These are phyloP conservation scores for Tragelaphus scriptus DNA, from an alignment of 2,113 vertebrate genomes.

Conservation along the genomic window DNA sequence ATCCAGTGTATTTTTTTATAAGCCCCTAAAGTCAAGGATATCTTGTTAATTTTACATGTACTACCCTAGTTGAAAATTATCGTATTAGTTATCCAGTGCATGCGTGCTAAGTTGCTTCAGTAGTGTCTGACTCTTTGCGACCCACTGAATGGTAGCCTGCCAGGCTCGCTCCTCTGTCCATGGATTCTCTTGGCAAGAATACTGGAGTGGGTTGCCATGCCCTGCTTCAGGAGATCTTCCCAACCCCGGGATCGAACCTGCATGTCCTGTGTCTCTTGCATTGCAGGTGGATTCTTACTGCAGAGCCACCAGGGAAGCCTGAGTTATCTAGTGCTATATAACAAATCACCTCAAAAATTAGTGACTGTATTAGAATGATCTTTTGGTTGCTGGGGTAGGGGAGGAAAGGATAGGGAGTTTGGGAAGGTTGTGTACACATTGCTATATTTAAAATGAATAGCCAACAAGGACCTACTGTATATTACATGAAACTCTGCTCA, in stretches of 20 bases:
- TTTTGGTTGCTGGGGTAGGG: neutral
- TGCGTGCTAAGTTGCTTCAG: rapidly evolving
- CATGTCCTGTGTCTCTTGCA: neutral
- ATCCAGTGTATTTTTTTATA: neutral
- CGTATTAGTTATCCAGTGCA: neutral
- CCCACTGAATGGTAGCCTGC: neutral
- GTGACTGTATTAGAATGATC: neutral
- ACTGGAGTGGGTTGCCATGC: neutral
- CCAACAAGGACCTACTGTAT: neutral
- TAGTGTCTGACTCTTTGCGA: neutral
- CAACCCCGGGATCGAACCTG: neutral
- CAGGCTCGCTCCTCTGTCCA: rapidly evolving
- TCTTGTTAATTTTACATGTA: neutral
- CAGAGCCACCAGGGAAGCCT: neutral
- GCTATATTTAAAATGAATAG: neutral
- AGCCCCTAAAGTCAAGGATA: neutral
- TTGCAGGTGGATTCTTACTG: neutral
- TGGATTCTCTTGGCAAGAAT: neutral
- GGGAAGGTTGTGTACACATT: neutral
- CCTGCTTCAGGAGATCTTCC: neutral
- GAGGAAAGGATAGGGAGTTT: neutral
- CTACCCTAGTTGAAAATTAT: neutral
- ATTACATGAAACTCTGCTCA: neutral
- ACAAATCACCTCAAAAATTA: neutral
- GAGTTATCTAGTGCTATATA: neutral